Evolutionary conservation across 2,797 vertebrate genomes (phyloP), one percentile per base, ranked within the genome.

Genomic region (Danio albolineatus): DNA sequence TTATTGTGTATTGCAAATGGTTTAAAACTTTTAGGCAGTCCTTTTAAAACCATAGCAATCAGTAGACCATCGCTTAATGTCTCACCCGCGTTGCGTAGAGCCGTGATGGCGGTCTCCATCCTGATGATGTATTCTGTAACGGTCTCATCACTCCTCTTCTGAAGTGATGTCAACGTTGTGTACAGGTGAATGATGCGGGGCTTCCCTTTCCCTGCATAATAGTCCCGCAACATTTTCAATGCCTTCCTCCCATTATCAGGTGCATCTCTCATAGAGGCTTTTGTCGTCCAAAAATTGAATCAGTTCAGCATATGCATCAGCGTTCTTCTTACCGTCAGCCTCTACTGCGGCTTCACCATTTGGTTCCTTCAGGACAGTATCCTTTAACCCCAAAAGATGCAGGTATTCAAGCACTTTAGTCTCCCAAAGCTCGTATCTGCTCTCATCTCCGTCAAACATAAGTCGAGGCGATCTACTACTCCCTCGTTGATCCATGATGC

Each of bases 41-140:
- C 81, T 6, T 84, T 86, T 12, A 65, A n/a, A 17, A 73, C 17
- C 82, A 80, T 84, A 1, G 78, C 80, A 1, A 77, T n/a, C 9
- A 78, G 19, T 1, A 83, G 19, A 0, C 80, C 66, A 0, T 86
- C 72, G 4, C 67, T 78, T 0, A 76, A 13, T 2, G 9, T 70
- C 12, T 82, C 75, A 5, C 8, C 74, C 5, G 53, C 70, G 9
- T 78, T 82, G 41, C 61, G 39, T 36, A 73, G 6, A 0, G 67
- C 71, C 13, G 74, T 77, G 0, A 81, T 76, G 1, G 17, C 54
- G 0, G 53, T 80, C 38, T 85, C 76, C 36, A 75, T 72, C 1
- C 36, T 2, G 8, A 84, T 83, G 0, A 82, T 39, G n/a, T 62
- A 78, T 0, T 82, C 85, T 0, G 53, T 81, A 2, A 75, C 38